Base-by-base conservation (phyloP, 2,113 vertebrate species). In the Alces alces region DNA sequence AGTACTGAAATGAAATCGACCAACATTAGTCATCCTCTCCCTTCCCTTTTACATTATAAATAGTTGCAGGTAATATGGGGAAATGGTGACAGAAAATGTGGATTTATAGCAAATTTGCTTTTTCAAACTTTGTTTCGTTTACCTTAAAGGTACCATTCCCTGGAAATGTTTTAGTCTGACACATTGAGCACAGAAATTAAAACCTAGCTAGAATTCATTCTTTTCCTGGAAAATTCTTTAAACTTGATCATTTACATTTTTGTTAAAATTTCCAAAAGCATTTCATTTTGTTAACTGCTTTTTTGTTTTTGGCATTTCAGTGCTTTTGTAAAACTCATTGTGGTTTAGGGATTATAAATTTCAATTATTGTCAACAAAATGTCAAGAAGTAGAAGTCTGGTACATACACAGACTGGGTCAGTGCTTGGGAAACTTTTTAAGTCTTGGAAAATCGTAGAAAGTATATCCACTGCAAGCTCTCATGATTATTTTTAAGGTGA, bases 341-440 rank as follows among this genome's bases (percentile, higher is more conserved):
- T 95, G 97, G 92, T 96, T 98, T 96, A 97, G 95, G 52, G 97
- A 92, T 86, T 96, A n/a, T 78, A 97, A 98, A 97, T 92, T 27
- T 39, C 97, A 84, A 70, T 96, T 97, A 73, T 95, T 95, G 94
- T 98, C 36, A 47, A 52, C 33, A 88, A 76, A 98, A 70, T 98
- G 96, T 96, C 36, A 97, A 97, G 95, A 66, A 89, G 91, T 70
- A 79, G 80, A 97, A 95, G 93, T 97, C 97, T 96, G 86, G 58
- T 97, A 11, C 27, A 86, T 52, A 97, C 66, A 52, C 61, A 96
- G 89, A 36, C 17, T 58, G 47, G 64, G 9, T 47, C 55, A 94
- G 14, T 96, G 79, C 84, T 83, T 86, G 78, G 82, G 83, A 97
- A 88, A 21, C 50, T 36, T 97, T 96, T 88, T n/a, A 96, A 80